Base-by-base conservation (phyloP, 1,140 invertebrate species). In the Heliothis virescens region DNA sequence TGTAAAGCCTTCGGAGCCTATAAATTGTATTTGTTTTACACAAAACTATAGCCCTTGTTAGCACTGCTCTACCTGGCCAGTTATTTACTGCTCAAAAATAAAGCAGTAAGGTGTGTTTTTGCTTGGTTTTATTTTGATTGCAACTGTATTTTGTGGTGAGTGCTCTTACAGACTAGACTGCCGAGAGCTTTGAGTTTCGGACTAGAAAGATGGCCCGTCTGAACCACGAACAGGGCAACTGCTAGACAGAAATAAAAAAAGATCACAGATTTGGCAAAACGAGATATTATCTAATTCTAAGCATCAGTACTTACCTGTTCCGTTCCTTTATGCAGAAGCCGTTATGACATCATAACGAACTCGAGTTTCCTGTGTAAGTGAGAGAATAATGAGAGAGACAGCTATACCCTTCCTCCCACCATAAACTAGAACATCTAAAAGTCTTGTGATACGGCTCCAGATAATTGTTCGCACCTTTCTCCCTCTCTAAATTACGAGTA, bases 11-110 rank as follows among this genome's bases (percentile, higher is more conserved):
- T 78, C 80, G 69, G 63, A 67, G 80, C 21, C 57, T 48, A 75
- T 79, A 79, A 82, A 82, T 82, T 82, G 67, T 53, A 41, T 67
- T 80, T 79, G 80, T 79, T 79, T 81, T 77, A 77, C 67, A 48
- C 65, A 47, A 63, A 77, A 72, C 16, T 72, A 63, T 67, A 57
- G 62, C 52, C 75, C 75, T 78, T 81, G 80, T 81, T 73, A 81
- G 67, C 75, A 67, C 57, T 18, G 41, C n/a, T 12, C 73, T 75
- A 75, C 59, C 26, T 34, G 60, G 16, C 47, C 34, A n/a, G 60
- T 76, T 76, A 76, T 76, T 75, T 75, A 60, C 72, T n/a, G 57
- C 16, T 50, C 57, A 75, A 75, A 75, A 75, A 75, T 41, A 62
- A 75, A 75, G 55, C 12, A 5, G 5, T 72, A 60, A 60, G 34